Conservation (phyloP, 2,797 vertebrate species). For the Alcedo atthis region DNA sequence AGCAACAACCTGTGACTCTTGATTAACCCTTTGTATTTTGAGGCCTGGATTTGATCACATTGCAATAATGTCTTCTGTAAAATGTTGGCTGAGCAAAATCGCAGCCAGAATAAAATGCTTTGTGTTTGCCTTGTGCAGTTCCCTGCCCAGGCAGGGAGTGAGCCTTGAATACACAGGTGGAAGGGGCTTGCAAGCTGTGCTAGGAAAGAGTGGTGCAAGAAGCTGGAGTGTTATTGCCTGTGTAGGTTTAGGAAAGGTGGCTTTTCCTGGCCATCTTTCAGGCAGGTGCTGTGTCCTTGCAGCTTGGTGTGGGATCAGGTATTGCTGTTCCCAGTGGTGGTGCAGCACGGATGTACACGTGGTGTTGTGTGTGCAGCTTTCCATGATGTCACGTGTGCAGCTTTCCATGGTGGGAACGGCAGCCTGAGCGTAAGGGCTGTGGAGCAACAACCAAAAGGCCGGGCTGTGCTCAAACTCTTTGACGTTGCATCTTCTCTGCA, state of each 20-base stretch:
- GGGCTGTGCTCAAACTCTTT: not conserved
- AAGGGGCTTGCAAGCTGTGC: not conserved
- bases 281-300: not conserved
- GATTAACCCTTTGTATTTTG: not conserved
- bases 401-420: fast-evolving
- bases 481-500: fast-evolving
- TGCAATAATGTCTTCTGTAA: not conserved
- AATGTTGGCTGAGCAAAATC: not conserved
- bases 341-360: fast-evolving
- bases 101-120: not conserved
- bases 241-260: not conserved
- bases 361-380: not conserved
- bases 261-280: not conserved
- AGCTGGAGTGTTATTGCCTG: not conserved
- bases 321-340: fast-evolving
- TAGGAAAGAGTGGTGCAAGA: not conserved
- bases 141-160: not conserved
- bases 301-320: fast-evolving
- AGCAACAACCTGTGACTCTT: not conserved
- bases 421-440: not conserved
- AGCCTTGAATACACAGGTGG: not conserved
- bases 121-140: not conserved
- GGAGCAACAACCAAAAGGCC: not conserved
- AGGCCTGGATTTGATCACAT: not conserved
- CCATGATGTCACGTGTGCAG: not conserved